These are phyloP conservation scores for Centropyge bicolor DNA, from an alignment of 2,797 vertebrate species.

Conservation along the genomic window DNA sequence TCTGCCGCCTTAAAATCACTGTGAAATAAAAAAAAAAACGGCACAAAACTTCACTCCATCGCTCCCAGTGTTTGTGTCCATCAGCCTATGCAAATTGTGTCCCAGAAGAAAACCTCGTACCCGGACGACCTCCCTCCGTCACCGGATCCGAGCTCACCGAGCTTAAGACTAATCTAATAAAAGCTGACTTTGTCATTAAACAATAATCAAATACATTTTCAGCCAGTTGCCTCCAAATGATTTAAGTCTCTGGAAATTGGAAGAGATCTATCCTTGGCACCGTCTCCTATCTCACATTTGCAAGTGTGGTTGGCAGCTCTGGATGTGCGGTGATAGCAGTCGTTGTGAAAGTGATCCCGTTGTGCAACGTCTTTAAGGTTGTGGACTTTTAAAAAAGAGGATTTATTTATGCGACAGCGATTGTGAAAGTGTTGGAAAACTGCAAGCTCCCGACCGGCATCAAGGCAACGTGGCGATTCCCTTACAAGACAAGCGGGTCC, in stretches of 20 bases:
- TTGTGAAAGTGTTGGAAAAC: slow-evolving; percentile 35
- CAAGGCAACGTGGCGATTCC: not conserved
- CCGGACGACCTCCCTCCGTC: slow-evolving; percentile 49
- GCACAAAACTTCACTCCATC: not conserved
- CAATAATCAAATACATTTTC: slow-evolving; percentile 71
- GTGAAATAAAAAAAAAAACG: slow-evolving; percentile 6
- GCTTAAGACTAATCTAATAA: slow-evolving; percentile 57
- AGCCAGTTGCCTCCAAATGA: slow-evolving; percentile 50
- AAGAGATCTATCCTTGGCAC: slow-evolving; percentile 60
- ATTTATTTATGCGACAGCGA: slow-evolving; percentile 48
- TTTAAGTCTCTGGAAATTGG: slow-evolving; percentile 60
- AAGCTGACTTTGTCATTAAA: slow-evolving; percentile 67
- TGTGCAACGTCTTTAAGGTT: slow-evolving; percentile 47
- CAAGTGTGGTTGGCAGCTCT: slow-evolving; percentile 54
- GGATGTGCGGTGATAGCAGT: slow-evolving; percentile 43
- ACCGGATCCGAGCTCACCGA: slow-evolving; percentile 15
- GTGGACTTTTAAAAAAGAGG: slow-evolving; percentile 41
- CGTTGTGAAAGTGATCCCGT: slow-evolving; percentile 41
- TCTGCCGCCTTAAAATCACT: not conserved
- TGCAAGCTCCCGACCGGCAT: not conserved
- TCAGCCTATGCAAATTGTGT: slow-evolving; percentile 30
- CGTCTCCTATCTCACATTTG: slow-evolving; percentile 55
- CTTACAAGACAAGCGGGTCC: not conserved
- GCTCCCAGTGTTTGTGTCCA: slow-evolving; percentile 17
- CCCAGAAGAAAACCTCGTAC: slow-evolving; percentile 23